phyloP scores from a whole-genome alignment of 1,140 invertebrate genomes.

The Drosophila prosaltans region DNA sequence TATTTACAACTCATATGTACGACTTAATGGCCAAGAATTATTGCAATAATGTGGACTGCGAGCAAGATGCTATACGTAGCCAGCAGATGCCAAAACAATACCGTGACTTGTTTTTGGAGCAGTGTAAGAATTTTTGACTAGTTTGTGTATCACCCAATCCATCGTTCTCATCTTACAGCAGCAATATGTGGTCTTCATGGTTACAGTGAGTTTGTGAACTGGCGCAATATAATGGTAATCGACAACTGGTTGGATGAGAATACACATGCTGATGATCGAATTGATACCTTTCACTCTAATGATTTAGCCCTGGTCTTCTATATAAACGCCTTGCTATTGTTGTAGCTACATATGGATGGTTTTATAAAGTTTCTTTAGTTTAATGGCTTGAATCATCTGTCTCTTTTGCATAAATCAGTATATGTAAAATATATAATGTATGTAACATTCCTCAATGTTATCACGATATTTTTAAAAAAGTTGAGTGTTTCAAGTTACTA shows the following conservation, averaged over 20 bases:
- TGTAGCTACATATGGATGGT: neutral
- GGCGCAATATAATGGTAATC: conserved; percentile 72
- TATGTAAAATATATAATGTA: too few relatives aligned
- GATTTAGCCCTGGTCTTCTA: conserved; percentile 70
- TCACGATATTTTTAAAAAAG: too few relatives aligned
- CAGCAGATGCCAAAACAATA: conserved; percentile 58
- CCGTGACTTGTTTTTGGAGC: conserved; percentile 73
- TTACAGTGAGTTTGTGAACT: conserved; percentile 76
- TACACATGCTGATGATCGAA: conserved; percentile 21
- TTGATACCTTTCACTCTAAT: conserved; percentile 53
- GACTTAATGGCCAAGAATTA: conserved; percentile 58
- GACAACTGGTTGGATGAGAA: conserved; percentile 60
- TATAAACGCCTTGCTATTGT: conserved; percentile 65
- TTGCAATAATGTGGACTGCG: conserved; percentile 65
- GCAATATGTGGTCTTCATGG: conserved; percentile 74
- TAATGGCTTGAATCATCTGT: too few relatives aligned
- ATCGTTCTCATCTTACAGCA: conserved; percentile 37
- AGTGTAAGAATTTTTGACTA: conserved; percentile 53
- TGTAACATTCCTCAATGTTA: too few relatives aligned
- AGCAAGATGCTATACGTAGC: conserved; percentile 70
- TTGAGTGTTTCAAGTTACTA: too few relatives aligned
- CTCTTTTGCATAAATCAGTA: too few relatives aligned
- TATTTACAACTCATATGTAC: conserved; percentile 55
- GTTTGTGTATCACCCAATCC: conserved; percentile 10
- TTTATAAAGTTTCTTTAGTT: too few relatives aligned